These are phyloP conservation scores for Melieria crassipennis DNA, from an alignment of 2,888 invertebrate genomes.

Conservation along the genomic window DNA sequence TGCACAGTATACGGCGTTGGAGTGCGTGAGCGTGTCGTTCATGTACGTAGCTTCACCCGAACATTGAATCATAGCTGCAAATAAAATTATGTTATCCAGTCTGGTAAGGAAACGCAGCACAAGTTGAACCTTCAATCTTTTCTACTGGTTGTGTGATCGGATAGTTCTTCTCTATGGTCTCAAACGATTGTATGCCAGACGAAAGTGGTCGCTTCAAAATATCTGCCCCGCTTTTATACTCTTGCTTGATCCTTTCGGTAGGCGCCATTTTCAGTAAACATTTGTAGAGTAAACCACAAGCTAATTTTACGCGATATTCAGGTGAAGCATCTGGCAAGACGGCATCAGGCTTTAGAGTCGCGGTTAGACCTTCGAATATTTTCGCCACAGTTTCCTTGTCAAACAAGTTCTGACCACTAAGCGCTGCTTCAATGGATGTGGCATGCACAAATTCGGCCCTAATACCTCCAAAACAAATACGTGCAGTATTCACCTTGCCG, in stretches of 20 bases:
- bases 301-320: constrained; percentile 74
- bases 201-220: constrained; percentile 73
- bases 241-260: constrained; percentile 66
- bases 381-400: constrained; percentile 65
- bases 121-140: constrained; percentile 71
- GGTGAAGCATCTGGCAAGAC: constrained; percentile 75
- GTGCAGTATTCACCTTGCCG: constrained; percentile 62
- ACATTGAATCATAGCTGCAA: constrained; percentile 71
- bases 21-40: constrained; percentile 74
- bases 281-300: constrained; percentile 82
- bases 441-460: constrained; percentile 69
- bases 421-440: constrained; percentile 67
- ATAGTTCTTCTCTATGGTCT: constrained; percentile 75
- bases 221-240: constrained; percentile 70
- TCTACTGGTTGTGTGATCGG: constrained; percentile 79
- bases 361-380: constrained; percentile 68
- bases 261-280: constrained; percentile 70
- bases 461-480: constrained; percentile 75
- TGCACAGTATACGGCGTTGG: constrained; percentile 71
- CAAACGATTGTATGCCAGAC: constrained; percentile 74
- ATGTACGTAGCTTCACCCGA: constrained; percentile 81
- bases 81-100: not conserved
- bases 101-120: not conserved
- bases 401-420: constrained; percentile 66
- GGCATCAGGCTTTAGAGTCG: constrained; percentile 73